These are phyloP conservation scores for Aleiodes leptofemur DNA, from an alignment of 2,888 invertebrate species.

Conservation along the genomic window DNA sequence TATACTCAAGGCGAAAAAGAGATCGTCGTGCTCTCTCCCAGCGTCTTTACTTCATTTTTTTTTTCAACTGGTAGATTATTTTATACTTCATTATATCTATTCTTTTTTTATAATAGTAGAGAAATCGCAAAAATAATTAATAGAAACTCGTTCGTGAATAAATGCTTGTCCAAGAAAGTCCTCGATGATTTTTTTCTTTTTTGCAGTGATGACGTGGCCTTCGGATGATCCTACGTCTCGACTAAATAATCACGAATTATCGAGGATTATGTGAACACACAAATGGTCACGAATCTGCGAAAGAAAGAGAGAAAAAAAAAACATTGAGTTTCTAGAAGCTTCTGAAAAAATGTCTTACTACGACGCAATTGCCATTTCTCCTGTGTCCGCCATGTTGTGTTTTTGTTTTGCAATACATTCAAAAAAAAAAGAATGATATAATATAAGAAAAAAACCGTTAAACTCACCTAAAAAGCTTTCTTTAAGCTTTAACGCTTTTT, in stretches of 20 bases:
- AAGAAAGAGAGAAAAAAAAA: not conserved
- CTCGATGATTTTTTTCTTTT: not conserved
- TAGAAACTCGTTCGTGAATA: slow-evolving; percentile 9
- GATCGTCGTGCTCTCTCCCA: no score
- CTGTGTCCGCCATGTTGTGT: slow-evolving; percentile 40
- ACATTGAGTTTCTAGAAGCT: no score
- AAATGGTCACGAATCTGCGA: slow-evolving; percentile 31
- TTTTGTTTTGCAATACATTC: not conserved
- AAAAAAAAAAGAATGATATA: no score
- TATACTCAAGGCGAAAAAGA: no score
- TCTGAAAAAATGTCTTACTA: slow-evolving; percentile 10
- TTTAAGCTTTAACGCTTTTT: slow-evolving; percentile 68
- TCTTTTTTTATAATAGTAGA: not conserved
- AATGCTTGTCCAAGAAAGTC: slow-evolving; percentile 19
- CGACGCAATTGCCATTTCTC: slow-evolving; percentile 41
- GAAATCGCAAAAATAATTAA: not conserved
- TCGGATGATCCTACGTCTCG: not conserved
- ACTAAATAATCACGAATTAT: not conserved
- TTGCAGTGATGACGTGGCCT: no score
- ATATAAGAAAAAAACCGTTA: not conserved
- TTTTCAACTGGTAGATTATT: no score
- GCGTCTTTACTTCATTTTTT: no score
- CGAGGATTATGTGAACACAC: slow-evolving; percentile 16
- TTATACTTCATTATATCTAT: slow-evolving; percentile 1
- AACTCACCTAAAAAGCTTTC: slow-evolving; percentile 29